phyloP scores from a whole-genome alignment of 2,888 invertebrate genomes.

The Sinopyrophorus schimmeli region DNA sequence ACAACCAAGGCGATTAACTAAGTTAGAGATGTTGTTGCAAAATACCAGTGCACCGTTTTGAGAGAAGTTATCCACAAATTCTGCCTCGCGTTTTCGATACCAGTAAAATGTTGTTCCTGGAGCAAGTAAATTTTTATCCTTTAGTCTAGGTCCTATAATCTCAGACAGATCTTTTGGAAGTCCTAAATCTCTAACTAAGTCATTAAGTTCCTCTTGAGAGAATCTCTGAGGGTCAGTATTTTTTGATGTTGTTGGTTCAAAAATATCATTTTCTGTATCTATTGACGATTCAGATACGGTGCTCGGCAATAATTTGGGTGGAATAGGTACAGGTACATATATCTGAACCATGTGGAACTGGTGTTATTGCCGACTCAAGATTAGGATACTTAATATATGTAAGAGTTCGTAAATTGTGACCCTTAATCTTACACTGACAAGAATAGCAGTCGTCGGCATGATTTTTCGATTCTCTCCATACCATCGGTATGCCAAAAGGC shows the following conservation, averaged over 20 bases:
- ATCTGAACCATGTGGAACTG: background rate
- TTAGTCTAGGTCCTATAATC: constrained; percentile 28
- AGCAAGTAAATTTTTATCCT: constrained; percentile 27
- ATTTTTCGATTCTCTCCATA: constrained; percentile 35
- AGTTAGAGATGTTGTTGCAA: background rate
- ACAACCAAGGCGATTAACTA: too few species aligned
- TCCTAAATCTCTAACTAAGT: constrained; percentile 34
- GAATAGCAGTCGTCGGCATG: constrained; percentile 30
- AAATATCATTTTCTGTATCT: too few species aligned
- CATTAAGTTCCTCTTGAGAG: constrained; percentile 31
- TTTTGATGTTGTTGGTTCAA: too few species aligned
- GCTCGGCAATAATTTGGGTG: too few species aligned
- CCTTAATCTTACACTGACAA: constrained; percentile 1
- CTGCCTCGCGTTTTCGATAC: constrained; percentile 1
- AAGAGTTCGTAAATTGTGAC: background rate
- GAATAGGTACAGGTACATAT: too few species aligned
- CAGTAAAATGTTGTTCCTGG: background rate
- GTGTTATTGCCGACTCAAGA: background rate
- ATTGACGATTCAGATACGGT: too few species aligned
- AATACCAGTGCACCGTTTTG: background rate
- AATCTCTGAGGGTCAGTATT: background rate
- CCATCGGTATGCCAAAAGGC: constrained; percentile 33
- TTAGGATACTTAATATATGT: background rate
- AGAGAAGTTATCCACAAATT: background rate
- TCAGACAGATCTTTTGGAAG: constrained; percentile 31